Conservation (phyloP, 2,888 invertebrate genomes). For the Oeneis ivallda region DNA sequence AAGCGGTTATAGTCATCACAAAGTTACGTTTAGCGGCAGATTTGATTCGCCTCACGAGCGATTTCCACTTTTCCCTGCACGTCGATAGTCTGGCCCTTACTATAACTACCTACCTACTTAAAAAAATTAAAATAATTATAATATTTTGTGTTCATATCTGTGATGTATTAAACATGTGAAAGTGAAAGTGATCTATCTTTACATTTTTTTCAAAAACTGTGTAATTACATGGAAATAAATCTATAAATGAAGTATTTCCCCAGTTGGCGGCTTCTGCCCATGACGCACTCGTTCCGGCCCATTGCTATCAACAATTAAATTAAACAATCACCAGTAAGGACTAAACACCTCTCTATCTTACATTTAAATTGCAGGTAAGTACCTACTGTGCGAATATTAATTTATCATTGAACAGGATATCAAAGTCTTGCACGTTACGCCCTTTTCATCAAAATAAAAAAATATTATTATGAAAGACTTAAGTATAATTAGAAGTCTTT, state of each 20-base stretch:
- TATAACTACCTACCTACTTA: too few relatives aligned
- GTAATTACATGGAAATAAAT: slow-evolving; percentile 28
- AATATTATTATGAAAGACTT: too few relatives aligned
- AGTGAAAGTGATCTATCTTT: too few relatives aligned
- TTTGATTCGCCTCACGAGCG: too few relatives aligned
- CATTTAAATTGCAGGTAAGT: slow-evolving; percentile 1
- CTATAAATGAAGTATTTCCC: slow-evolving; percentile 28
- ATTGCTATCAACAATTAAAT: slow-evolving; percentile 34
- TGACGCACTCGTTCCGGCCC: slow-evolving; percentile 35
- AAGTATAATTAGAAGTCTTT: too few relatives aligned
- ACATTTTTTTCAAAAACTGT: slow-evolving; percentile 6
- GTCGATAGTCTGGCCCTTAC: too few relatives aligned
- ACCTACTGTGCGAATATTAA: slow-evolving; percentile 10
- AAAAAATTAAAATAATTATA: too few relatives aligned
- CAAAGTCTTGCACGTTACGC: neutral
- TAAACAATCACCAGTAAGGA: slow-evolving; percentile 25
- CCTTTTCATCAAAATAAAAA: neutral
- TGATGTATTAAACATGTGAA: neutral
- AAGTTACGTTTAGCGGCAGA: too few relatives aligned
- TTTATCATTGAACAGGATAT: slow-evolving; percentile 8
- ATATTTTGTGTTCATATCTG: neutral
- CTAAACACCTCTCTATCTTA: slow-evolving; percentile 17
- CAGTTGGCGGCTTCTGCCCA: slow-evolving; percentile 33
- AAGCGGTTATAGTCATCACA: too few relatives aligned
- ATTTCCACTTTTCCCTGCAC: too few relatives aligned